These are phyloP conservation scores for Metacarcinus magister DNA, from an alignment of 2,888 invertebrate species.

Conservation along the genomic window DNA sequence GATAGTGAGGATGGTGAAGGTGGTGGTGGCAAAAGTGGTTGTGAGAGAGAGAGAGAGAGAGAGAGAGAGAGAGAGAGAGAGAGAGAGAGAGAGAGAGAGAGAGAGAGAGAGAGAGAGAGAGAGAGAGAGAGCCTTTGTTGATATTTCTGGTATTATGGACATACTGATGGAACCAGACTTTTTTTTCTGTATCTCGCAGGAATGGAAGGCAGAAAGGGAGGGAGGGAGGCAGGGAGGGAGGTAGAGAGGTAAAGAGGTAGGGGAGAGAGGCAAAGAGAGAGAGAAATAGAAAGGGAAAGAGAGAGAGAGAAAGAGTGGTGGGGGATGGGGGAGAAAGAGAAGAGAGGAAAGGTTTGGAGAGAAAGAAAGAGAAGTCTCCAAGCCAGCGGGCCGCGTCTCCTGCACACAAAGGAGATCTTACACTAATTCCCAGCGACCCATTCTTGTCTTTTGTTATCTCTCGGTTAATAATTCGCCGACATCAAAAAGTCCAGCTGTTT, in stretches of 20 bases:
- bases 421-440: not conserved
- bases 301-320: slow-evolving; percentile 46
- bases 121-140: not conserved
- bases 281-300: too few relatives aligned
- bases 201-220: not conserved
- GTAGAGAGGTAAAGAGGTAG: not conserved
- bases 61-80: not conserved
- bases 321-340: not conserved
- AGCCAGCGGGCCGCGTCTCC: slow-evolving; percentile 26
- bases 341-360: not conserved
- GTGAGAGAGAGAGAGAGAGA: slow-evolving; percentile 9
- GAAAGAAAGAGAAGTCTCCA: not conserved
- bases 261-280: too few relatives aligned
- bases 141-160: slow-evolving; percentile 26
- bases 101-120: slow-evolving; percentile 2
- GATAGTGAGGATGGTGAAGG: not conserved
- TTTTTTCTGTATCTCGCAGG: slow-evolving; percentile 4
- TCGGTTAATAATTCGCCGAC: slow-evolving; percentile 26
- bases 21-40: not conserved
- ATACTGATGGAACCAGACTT: not conserved
- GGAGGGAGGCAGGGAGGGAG: not conserved
- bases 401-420: slow-evolving; percentile 13
- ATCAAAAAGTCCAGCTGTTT: slow-evolving; percentile 13
- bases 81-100: slow-evolving; percentile 16
- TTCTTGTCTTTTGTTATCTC: slow-evolving; percentile 9